Evolutionary conservation across 2,888 invertebrate species (phyloP).

Genomic region (Colostygia pectinataria): DNA sequence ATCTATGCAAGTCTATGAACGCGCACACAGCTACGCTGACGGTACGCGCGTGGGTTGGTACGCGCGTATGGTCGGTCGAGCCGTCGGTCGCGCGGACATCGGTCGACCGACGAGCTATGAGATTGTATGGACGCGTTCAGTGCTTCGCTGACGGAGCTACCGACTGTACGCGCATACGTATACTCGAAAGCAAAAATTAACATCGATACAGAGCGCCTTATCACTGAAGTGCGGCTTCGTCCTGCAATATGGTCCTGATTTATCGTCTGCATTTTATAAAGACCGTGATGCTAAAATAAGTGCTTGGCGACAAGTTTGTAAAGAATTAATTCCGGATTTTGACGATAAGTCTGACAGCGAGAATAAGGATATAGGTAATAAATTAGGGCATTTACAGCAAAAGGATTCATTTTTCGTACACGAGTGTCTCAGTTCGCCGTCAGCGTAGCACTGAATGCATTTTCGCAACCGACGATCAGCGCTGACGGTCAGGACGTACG

Average conservation of each 20-base stretch:
- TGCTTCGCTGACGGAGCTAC: conserved; percentile 4
- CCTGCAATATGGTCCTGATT: conserved; percentile 8
- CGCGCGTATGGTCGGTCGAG: conserved; percentile 5
- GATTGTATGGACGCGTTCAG: conserved; percentile 7
- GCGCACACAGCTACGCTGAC: conserved; percentile 12
- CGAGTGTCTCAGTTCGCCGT: conserved; percentile 12
- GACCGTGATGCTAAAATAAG: conserved; percentile 6
- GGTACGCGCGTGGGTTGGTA: conserved; percentile 3
- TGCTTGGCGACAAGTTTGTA: conserved; percentile 8
- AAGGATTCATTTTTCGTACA: conserved; percentile 8
- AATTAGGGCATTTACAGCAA: conserved; percentile 7
- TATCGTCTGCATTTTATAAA: conserved; percentile 5
- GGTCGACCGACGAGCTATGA: conserved; percentile 8
- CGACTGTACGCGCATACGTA: conserved; percentile 1
- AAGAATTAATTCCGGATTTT: conserved; percentile 7
- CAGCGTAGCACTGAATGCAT: conserved; percentile 6
- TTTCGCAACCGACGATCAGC: not conserved
- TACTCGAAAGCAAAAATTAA: conserved; percentile 1
- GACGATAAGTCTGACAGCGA: conserved; percentile 1
- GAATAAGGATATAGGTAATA: not conserved
- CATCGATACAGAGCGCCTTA: conserved; percentile 2
- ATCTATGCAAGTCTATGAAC: conserved; percentile 10
- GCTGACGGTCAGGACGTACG: too few species aligned
- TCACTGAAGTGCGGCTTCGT: conserved; percentile 10
- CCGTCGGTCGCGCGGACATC: conserved; percentile 28